Base-by-base conservation (phyloP, 1,140 invertebrate genomes). In the Drosophila oshimai region DNA sequence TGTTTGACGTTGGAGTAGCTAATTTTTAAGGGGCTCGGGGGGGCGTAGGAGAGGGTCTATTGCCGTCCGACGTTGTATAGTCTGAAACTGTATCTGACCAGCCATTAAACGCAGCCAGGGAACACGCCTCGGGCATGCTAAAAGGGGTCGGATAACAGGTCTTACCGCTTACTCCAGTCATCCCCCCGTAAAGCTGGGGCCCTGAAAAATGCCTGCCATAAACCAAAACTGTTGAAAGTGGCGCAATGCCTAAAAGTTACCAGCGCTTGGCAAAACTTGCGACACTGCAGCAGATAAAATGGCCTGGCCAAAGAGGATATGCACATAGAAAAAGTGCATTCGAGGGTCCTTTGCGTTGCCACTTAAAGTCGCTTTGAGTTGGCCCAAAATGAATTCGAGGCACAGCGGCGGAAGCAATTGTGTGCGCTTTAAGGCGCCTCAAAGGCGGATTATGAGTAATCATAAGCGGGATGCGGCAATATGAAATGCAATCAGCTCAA, bases 181-280 rank as follows among this genome's bases (percentile, higher is more conserved):
- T n/a, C 36, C 10, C 7, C 2, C 6, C 5, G 15, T 15, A 26
- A 26, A 10, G 9, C 24, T 15, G 7, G 17, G 26, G 18, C 1
- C 6, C 17, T 18, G 28, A 13, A 28, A 22, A 18, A n/a, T 7
- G 62, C 45, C 67, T 33, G 57, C 41, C 79, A 79, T 84, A 83
- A 84, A 67, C 62, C 68, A 60, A 72, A 74, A 79, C 57, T 74
- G 64, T 79, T 71, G 50, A 74, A 84, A 74, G 70, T 79, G 74
- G 50, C 53, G 70, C 80, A 79, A 57, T 65, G 74, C 70, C 79
- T 71, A 86, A 78, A 84, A 86, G 70, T 58, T 74, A 70, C 31
- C 49, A 70, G 61, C 58, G 44, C 42, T 61, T 39, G 42, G 15
- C 18, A 64, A 62, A 83, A 74, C 57, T 84, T 84, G 64, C 77